Evolutionary conservation across 2,797 vertebrate genomes (phyloP), one percentile per base, ranked within the genome.

Genomic region (Siniperca undulata): DNA sequence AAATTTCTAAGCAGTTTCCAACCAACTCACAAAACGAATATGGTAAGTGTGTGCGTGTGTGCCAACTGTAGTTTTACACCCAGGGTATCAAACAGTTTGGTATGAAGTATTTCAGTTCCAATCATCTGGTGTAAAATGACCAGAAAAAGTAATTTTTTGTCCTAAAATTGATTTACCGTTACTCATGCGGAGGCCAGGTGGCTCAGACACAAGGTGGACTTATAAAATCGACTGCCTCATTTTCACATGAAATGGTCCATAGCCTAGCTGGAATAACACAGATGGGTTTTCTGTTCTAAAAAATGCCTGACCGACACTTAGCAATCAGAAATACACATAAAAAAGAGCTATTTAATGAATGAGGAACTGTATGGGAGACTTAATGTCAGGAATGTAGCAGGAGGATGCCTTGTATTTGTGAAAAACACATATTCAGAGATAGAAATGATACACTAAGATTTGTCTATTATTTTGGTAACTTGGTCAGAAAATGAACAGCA

Each of bases 181-280:
- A 8, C 19, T 50, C 22, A 42, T 8, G 20, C 52, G 55, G 53
- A 50, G 2, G 14, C 38, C 64, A 72, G 55, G 5, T 24, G 56
- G 62, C 46, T 0, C 68, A 68, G 36, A 68, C 42, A 40, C 3
- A 40, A 50, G 20, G 27, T 80, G 64, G 42, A 40, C n/a, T 58
- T 50, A 12, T 55, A 65, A 56, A 79, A 40, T 8, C 0, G 2
- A 53, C 38, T 5, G 58, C 27, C 50, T 80, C 17, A 1, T 74
- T 53, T 50, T 69, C 62, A 66, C 24, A 48, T 65, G 52, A 77
- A 84, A 82, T 69, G 73, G 16, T 82, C 73, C 70, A 17, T 12
- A 38, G 14, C 40, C 22, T n/a, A 0, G 1, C 27, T 73, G 34
- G 7, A 78, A 60, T 14, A 34, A 78, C 64, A 77, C 67, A 79